Percentiles rank a stretch among this genome's conserved stretches.
These are phyloP conservation scores for Sogatella furcifera DNA, from an alignment of 1,140 invertebrate genomes.

Conservation along the genomic window DNA sequence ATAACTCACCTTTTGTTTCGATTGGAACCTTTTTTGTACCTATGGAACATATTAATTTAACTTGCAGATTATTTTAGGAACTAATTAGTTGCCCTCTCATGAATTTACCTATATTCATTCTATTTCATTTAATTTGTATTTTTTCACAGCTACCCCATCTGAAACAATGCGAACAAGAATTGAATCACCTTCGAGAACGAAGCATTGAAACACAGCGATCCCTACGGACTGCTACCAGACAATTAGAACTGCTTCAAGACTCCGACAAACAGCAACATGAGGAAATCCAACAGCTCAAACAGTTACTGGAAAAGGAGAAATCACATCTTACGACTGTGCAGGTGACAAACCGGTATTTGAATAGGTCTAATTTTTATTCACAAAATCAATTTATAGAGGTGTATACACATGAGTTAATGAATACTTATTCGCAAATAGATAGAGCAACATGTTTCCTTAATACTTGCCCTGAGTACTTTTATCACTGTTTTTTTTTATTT, in stretches of 20 bases:
- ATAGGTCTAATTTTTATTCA: too few relatives aligned
- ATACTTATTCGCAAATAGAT: too few relatives aligned
- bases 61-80: too few relatives aligned
- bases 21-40: too few relatives aligned
- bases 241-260: conserved; percentile 43
- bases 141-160: conserved; percentile 22
- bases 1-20: too few relatives aligned
- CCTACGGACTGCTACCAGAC: conserved; percentile 40
- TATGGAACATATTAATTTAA: too few relatives aligned
- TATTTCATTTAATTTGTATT: neutral
- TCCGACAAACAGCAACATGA: conserved; percentile 42
- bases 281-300: conserved; percentile 39
- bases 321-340: conserved; percentile 34
- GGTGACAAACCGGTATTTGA: conserved; percentile 12
- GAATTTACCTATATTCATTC: neutral
- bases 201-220: conserved; percentile 45
- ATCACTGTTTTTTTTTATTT: too few relatives aligned
- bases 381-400: too few relatives aligned
- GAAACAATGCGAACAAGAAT: conserved; percentile 45
- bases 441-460: too few relatives aligned
- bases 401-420: too few relatives aligned
- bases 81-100: too few relatives aligned
- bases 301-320: conserved; percentile 39
- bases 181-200: conserved; percentile 42
- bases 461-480: too few relatives aligned